Evolutionary conservation across 2,113 vertebrate species (phyloP).

Genomic region (Daboia siamensis): DNA sequence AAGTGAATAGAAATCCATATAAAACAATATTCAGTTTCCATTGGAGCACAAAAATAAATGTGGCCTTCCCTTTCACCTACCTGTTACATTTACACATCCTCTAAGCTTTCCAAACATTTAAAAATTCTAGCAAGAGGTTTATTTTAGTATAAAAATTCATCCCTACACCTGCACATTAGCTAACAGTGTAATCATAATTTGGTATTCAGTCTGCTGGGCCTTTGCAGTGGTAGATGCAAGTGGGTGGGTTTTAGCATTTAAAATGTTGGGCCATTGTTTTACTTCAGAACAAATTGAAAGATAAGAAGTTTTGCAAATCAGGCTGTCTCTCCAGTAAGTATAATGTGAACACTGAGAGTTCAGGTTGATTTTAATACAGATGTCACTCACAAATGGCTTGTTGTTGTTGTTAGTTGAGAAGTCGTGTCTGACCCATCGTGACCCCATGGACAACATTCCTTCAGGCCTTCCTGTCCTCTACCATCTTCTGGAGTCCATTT

Average conservation of each 20-base stretch:
- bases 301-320: not conserved
- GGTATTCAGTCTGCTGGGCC: not conserved
- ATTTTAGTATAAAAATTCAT: slow-evolving; percentile 63
- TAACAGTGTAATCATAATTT: slow-evolving; percentile 11
- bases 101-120: slow-evolving; percentile 62
- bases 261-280: not conserved
- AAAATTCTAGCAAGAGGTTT: slow-evolving; percentile 64
- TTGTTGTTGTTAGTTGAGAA: too few species aligned
- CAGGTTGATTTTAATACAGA: slow-evolving; percentile 22
- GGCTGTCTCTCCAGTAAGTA: slow-evolving; percentile 14
- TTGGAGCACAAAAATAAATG: slow-evolving; percentile 91
- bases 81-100: slow-evolving; percentile 66
- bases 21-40: slow-evolving; percentile 93
- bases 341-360: slow-evolving; percentile 32
- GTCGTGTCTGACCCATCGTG: too few species aligned
- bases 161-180: slow-evolving; percentile 58
- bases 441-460: too few species aligned
- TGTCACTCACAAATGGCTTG: not conserved
- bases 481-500: too few species aligned
- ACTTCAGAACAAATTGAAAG: not conserved
- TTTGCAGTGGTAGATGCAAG: not conserved
- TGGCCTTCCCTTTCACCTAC: slow-evolving; percentile 82
- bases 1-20: slow-evolving; percentile 81
- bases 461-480: too few species aligned
- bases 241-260: not conserved